phyloP scores from a whole-genome alignment of 2,888 invertebrate genomes.

The Coenonympha arcania region DNA sequence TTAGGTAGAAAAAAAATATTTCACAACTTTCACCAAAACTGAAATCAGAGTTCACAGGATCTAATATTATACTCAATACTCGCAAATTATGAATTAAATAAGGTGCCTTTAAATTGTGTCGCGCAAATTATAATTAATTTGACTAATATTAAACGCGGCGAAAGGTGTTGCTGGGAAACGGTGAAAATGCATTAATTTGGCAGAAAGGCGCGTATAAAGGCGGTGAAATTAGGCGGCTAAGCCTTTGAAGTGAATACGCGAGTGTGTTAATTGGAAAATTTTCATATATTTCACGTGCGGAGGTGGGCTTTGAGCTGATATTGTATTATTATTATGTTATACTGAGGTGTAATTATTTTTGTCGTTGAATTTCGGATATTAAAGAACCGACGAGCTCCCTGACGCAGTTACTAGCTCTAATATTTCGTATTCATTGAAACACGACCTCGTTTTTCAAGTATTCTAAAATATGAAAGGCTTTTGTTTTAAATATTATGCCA shows the following conservation, averaged over 20 bases:
- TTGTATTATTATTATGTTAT: background rate
- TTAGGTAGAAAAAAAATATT: no score
- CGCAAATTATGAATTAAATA: background rate
- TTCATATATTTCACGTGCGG: slow-evolving; percentile 18
- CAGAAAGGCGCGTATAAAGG: slow-evolving; percentile 15
- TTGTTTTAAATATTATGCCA: no score
- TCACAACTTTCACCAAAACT: no score
- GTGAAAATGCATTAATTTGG: slow-evolving; percentile 25
- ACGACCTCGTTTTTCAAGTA: no score
- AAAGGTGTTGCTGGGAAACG: slow-evolving; percentile 20
- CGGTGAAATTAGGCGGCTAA: slow-evolving; percentile 22
- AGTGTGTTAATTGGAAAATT: slow-evolving; percentile 26
- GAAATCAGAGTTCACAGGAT: no score
- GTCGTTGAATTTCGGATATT: background rate
- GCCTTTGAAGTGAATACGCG: slow-evolving; percentile 21
- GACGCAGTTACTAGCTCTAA: no score
- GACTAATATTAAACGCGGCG: slow-evolving; percentile 18
- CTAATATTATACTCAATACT: no score
- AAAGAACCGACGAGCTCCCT: no score
- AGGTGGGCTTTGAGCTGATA: background rate
- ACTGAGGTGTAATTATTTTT: background rate
- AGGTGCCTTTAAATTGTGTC: slow-evolving; percentile 13
- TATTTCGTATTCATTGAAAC: no score
- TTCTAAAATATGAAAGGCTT: no score
- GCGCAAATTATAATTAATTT: slow-evolving; percentile 20